phyloP scores from a whole-genome alignment of 2,888 invertebrate species.

The Limnephilus marmoratus region DNA sequence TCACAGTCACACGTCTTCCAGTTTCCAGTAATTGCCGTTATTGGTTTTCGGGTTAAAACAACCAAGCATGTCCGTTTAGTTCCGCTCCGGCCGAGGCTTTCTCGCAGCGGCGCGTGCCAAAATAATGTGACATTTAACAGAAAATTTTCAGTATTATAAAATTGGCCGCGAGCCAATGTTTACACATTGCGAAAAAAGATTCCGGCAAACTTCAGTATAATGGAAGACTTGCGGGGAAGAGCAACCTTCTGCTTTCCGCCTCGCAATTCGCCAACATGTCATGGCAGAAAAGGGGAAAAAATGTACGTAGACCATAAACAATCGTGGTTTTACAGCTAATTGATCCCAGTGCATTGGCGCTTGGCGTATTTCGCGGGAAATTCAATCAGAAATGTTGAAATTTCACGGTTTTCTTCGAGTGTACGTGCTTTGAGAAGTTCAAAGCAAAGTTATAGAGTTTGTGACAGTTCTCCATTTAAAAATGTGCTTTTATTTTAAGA shows the following conservation, averaged over 20 bases:
- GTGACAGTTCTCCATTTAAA: neutral
- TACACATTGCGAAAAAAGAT: slow-evolving; percentile 32
- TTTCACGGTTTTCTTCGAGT: neutral
- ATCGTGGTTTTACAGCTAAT: neutral
- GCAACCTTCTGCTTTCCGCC: neutral
- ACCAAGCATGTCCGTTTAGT: neutral
- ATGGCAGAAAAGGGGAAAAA: neutral
- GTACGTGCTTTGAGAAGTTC: neutral
- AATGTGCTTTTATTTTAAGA: neutral
- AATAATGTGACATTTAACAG: slow-evolving; percentile 50
- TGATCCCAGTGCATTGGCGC: neutral
- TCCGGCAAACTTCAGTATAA: slow-evolving; percentile 20
- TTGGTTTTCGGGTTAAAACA: neutral
- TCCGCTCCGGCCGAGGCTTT: neutral
- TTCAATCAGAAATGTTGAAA: neutral
- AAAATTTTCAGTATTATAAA: slow-evolving; percentile 38
- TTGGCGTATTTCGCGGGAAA: neutral
- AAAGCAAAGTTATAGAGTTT: no score
- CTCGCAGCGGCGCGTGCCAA: slow-evolving; percentile 10
- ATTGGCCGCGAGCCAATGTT: slow-evolving; percentile 39
- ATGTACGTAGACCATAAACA: slow-evolving; percentile 1
- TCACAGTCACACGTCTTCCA: neutral
- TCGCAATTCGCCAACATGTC: slow-evolving; percentile 3
- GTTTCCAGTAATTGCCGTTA: neutral
- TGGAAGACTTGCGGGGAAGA: neutral